A percentile compares a stretch with the other conserved stretches of the same genome.
Evolutionary conservation across 2,113 vertebrate species (phyloP).

Genomic region (Urocynchramus pylzowi): DNA sequence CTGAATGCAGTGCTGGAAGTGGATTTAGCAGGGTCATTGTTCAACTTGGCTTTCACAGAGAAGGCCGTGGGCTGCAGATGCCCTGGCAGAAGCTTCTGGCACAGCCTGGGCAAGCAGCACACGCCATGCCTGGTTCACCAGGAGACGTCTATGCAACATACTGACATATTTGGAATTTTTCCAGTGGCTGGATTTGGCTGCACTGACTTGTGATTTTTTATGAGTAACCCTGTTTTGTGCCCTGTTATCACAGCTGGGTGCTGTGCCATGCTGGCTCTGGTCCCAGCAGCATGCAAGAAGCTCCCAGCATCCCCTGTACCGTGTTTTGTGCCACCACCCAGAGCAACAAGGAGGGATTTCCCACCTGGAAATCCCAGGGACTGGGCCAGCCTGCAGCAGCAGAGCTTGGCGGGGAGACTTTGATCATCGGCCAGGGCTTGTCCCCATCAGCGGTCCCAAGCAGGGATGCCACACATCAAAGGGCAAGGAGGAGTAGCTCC

Average conservation of each 20-base stretch:
- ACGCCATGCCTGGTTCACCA: neutral
- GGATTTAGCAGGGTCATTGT: neutral
- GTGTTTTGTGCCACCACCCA: neutral
- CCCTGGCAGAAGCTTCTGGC: neutral
- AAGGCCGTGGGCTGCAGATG: fast-evolving
- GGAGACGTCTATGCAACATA: neutral
- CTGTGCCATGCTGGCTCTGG: neutral
- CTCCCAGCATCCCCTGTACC: neutral
- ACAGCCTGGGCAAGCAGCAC: neutral
- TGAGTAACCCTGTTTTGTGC: neutral
- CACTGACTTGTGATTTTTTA: neutral
- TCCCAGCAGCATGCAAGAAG: neutral
- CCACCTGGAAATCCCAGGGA: neutral
- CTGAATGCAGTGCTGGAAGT: neutral
- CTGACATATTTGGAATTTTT: neutral
- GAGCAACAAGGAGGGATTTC: neutral
- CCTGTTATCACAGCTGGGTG: neutral
- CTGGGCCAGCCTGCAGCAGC: neutral
- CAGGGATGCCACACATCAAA: constrained; percentile 8
- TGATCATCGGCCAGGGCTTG: neutral
- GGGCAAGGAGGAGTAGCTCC: neutral
- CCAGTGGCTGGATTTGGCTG: neutral
- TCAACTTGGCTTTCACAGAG: neutral
- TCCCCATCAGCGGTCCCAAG: neutral
- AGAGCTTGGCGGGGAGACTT: neutral